These are phyloP conservation scores for Smithornis capensis DNA, from an alignment of 2,113 vertebrate genomes.

Conservation along the genomic window DNA sequence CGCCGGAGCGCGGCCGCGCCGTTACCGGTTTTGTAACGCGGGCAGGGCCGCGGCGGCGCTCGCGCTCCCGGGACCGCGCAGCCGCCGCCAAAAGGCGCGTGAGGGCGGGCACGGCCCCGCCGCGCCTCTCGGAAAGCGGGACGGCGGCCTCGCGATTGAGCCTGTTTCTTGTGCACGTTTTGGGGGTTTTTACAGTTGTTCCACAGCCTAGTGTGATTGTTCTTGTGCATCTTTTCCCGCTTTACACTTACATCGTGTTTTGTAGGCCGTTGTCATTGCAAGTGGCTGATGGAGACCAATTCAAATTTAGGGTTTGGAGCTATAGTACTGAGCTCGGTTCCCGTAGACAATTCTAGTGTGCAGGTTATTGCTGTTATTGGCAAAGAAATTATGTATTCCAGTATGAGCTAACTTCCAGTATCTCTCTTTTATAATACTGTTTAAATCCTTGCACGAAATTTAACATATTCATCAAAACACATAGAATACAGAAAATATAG, in stretches of 20 bases:
- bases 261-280: fast-evolving
- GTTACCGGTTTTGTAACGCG: neutral
- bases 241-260: fast-evolving
- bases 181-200: neutral
- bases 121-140: too few species aligned
- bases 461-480: neutral
- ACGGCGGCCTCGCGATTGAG: too few species aligned
- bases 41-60: too few species aligned
- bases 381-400: neutral
- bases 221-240: neutral
- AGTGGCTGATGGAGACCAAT: neutral
- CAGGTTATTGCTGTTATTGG: neutral
- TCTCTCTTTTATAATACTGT: neutral
- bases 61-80: too few species aligned
- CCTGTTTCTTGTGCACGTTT: neutral
- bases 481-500: fast-evolving
- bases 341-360: neutral
- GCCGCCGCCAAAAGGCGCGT: too few species aligned
- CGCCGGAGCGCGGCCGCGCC: too few species aligned
- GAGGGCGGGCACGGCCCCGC: too few species aligned
- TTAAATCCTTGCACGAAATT: neutral
- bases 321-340: neutral
- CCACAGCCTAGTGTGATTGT: too few species aligned
- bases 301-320: neutral
- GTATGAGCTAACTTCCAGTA: neutral